Evolutionary conservation across 2,797 vertebrate genomes (phyloP), one percentile per base, ranked within the genome.

Genomic region (Austrolebias charrua): DNA sequence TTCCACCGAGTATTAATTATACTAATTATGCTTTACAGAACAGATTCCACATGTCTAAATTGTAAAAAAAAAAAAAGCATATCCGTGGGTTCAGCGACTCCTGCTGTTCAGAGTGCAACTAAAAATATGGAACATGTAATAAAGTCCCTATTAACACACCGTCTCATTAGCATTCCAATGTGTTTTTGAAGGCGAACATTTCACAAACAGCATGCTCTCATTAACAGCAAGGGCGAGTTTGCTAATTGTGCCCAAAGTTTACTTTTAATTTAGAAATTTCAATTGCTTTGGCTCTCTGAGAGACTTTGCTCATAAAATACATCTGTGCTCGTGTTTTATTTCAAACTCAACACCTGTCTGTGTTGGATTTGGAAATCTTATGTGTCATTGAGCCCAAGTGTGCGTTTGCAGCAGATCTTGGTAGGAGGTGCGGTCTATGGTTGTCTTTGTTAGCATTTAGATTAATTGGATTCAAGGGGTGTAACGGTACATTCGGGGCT

Each of bases 181-280:
- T 84, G 80, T 87, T 82, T 86, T 75, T 64, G 66, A 76, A 81
- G 75, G 77, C 75, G 70, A 71, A 75, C 66, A 63, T 79, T 85
- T 81, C 79, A 81, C 73, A 86, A 89, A 84, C 79, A 86, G 55
- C 70, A 44, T 71, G 61, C 64, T 85, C 83, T 83, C 78, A 86
- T 89, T 86, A 86, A 78, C 72, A 77, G 76, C 40, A 71, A 79
- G 79, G 79, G 60, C 71, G 60, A 73, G 72, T 69, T 69, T 84
- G 77, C 72, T 82, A 82, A 88, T 87, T 82, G 84, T 63, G 35
- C 64, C 75, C 80, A 88, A 89, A 88, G 89, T 88, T 89, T 87
- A 88, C 80, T 90, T 91, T 89, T 89, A 90, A 91, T 90, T 89
- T 89, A 58, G 79, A 79, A 83, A 87, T 83, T 69, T 86, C 84